phyloP scores from a whole-genome alignment of 1,140 invertebrate genomes.

The Lordiphosa mommai region DNA sequence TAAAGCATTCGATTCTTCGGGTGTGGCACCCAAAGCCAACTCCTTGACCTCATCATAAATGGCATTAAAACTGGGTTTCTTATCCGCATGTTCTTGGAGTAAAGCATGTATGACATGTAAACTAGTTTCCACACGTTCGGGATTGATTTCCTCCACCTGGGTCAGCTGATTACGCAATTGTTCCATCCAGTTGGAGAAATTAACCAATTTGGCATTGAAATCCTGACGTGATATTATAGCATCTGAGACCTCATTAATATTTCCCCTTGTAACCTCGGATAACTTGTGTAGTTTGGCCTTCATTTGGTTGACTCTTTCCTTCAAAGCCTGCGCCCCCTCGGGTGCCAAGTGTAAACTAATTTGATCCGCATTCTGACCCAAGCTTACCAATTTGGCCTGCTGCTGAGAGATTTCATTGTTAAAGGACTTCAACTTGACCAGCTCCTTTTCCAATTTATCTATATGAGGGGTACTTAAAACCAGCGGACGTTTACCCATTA shows the following conservation, averaged over 20 bases:
- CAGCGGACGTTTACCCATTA: slow-evolving; percentile 81
- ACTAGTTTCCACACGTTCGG: slow-evolving; percentile 88
- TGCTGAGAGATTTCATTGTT: slow-evolving; percentile 90
- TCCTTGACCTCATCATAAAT: slow-evolving; percentile 92
- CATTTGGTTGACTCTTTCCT: slow-evolving; percentile 86
- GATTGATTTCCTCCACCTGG: slow-evolving; percentile 89
- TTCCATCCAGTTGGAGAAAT: slow-evolving; percentile 92
- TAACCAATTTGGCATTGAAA: slow-evolving; percentile 89
- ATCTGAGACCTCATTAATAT: slow-evolving; percentile 89
- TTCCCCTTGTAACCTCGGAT: slow-evolving; percentile 86
- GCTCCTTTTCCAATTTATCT: slow-evolving; percentile 86
- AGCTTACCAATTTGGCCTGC: slow-evolving; percentile 88
- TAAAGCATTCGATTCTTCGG: slow-evolving; percentile 86
- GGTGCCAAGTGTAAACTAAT: slow-evolving; percentile 87
- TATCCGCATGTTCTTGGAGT: slow-evolving; percentile 90
- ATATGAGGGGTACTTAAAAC: slow-evolving; percentile 85
- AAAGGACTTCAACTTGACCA: slow-evolving; percentile 87
- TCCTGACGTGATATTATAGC: slow-evolving; percentile 90
- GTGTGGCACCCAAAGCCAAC: slow-evolving; percentile 84
- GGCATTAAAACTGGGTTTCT: slow-evolving; percentile 85
- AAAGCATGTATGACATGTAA: slow-evolving; percentile 89
- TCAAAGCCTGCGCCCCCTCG: slow-evolving; percentile 87
- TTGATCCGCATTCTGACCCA: slow-evolving; percentile 89
- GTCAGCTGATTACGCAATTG: slow-evolving; percentile 87
- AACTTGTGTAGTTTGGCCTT: slow-evolving; percentile 86